A percentile compares a stretch with the other conserved stretches of the same genome.
Evolutionary conservation across 2,888 invertebrate genomes (phyloP).

Genomic region (Nomada lathburiana): DNA sequence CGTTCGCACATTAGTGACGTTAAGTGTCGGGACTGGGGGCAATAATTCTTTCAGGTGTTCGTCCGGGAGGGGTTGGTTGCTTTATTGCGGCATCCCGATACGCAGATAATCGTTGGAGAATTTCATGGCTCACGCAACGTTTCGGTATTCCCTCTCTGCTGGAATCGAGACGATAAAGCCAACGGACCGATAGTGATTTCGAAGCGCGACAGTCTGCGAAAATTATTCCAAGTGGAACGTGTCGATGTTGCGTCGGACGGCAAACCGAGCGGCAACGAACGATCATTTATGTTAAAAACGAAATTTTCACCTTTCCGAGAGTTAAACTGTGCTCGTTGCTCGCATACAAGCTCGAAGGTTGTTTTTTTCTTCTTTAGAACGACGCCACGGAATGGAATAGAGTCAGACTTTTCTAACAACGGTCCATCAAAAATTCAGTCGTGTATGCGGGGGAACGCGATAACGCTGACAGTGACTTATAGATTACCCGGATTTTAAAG

Average conservation of each 20-base stretch:
- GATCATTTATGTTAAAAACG: neutral
- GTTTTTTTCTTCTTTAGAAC: neutral
- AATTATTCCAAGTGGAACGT: conserved; percentile 5
- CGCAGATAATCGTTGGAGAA: neutral
- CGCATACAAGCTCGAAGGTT: too few relatives aligned
- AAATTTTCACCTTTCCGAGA: neutral
- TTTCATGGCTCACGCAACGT: neutral
- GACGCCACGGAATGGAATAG: neutral
- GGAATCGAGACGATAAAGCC: neutral
- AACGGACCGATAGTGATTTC: neutral
- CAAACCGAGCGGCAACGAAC: neutral
- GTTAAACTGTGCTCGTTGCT: too few relatives aligned
- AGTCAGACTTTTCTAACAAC: neutral
- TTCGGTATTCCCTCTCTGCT: neutral
- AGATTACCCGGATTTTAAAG: conserved; percentile 18
- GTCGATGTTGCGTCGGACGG: neutral
- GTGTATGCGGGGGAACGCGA: neutral
- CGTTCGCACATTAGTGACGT: conserved; percentile 2
- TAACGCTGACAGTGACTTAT: conserved; percentile 39
- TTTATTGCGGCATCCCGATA: neutral
- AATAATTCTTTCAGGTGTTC: conserved; percentile 20
- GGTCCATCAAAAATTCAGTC: conserved; percentile 27
- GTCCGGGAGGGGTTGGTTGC: too few relatives aligned
- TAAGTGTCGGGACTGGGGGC: neutral
- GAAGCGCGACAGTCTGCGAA: neutral